Evolutionary conservation across 2,797 vertebrate species (phyloP), one percentile per base, ranked within the genome.

Genomic region (Fistularia tabacaria): DNA sequence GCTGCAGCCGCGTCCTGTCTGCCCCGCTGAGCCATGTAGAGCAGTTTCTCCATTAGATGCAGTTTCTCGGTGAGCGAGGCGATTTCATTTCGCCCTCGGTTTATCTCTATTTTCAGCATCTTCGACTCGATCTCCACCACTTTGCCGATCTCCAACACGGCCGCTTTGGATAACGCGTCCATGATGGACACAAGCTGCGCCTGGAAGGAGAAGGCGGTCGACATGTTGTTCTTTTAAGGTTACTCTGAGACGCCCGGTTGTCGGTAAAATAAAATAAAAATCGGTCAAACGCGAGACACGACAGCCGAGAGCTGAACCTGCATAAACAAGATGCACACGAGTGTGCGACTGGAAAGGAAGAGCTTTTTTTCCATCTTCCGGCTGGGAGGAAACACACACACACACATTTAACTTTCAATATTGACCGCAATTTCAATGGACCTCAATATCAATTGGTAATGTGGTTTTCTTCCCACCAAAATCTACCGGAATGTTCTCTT

Each of bases 121-220:
- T 88, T 88, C 42, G 86, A 89, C 66, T 92, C 87, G 38, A 87
- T 88, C 46, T 90, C 89, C 3, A 91, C 87, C 62, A 91, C 86
- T 82, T 85, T 90, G 73, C 88, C 81, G 53, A 92, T 91, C 80
- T 91, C 90, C 64, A 85, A 47, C 0, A 90, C 85, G 25, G 88
- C 88, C 59, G 91, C 79, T 74, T 89, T 88, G 66, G 83, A 83
- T 12, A 92, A 51, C 15, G 85, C 85, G 57, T 91, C 90, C 89
- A 91, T 91, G 67, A 91, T 85, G 70, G 87, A 85, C 53, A 81
- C 80, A 58, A 92, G 85, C 73, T 90, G 91, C 1, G 82, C 63
- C 64, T 91, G 88, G 56, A 92, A 90, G 10, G 85, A 89, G 50
- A 87, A 86, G 15, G 73, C 70, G 38, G 86, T 59, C 71, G 90